A percentile compares a stretch with the other conserved stretches of the same genome.
phyloP scores from a whole-genome alignment of 1,140 invertebrate genomes.

The Eumaeus atala region DNA sequence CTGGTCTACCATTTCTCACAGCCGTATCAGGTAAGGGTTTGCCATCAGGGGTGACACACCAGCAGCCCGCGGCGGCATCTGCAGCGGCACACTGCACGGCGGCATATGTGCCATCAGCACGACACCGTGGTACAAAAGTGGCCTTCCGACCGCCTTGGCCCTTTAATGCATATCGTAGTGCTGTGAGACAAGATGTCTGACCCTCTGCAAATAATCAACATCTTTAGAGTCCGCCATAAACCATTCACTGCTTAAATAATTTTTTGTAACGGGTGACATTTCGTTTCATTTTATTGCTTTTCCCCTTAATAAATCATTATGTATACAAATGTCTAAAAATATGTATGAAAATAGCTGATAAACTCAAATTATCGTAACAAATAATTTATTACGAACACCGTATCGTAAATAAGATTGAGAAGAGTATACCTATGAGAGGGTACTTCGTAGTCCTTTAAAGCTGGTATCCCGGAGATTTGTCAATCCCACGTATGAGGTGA shows the following conservation, averaged over 20 bases:
- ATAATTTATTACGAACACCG: too few species aligned
- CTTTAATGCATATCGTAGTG: constrained; percentile 53
- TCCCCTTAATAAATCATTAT: too few species aligned
- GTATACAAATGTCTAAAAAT: too few species aligned
- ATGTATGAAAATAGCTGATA: too few species aligned
- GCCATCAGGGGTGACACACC: constrained; percentile 88
- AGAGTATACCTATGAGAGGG: too few species aligned
- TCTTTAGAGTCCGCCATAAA: not conserved
- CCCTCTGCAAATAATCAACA: constrained; percentile 35
- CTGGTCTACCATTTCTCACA: constrained; percentile 79
- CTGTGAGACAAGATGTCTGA: constrained; percentile 51
- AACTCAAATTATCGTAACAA: too few species aligned
- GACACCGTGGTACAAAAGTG: constrained; percentile 80
- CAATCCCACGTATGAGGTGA: too few species aligned
- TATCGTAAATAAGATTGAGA: too few species aligned
- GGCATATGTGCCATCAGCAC: constrained; percentile 86
- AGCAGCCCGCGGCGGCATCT: constrained; percentile 80
- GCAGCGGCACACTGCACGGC: constrained; percentile 87
- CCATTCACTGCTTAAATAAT: not conserved
- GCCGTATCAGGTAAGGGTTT: constrained; percentile 85
- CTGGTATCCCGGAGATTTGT: too few species aligned
- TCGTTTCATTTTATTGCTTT: too few species aligned
- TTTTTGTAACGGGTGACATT: too few species aligned
- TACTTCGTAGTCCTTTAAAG: not conserved
- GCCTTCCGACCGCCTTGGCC: constrained; percentile 42